Conservation (phyloP, 2,888 invertebrate genomes). For the Aleiodes alternator region DNA sequence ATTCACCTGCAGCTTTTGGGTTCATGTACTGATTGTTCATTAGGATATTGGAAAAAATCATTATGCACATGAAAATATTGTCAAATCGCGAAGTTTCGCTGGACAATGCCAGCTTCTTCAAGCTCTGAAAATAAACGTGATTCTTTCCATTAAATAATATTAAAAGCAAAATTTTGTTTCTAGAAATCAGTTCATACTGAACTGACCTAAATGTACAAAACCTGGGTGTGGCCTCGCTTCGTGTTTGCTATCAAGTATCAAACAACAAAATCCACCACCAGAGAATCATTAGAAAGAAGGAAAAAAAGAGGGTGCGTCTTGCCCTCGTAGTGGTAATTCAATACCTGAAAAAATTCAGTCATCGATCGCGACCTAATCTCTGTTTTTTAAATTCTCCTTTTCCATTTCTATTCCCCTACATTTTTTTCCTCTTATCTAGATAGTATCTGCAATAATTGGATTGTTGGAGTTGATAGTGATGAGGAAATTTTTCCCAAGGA, state of each 20-base stretch:
- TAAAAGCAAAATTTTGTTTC: no score
- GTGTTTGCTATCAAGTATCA: slow-evolving; percentile 15
- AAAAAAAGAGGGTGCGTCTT: slow-evolving; percentile 12
- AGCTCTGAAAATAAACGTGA: no score
- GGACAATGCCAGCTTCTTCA: no score
- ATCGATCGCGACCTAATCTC: background rate
- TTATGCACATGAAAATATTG: no score
- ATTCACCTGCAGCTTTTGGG: no score
- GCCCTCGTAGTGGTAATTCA: background rate
- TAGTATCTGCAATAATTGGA: slow-evolving; percentile 10
- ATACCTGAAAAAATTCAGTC: slow-evolving; percentile 3
- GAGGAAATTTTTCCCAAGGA: slow-evolving; percentile 2
- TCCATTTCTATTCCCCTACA: slow-evolving; percentile 3
- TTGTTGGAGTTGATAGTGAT: slow-evolving; percentile 1
- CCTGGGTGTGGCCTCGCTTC: background rate
- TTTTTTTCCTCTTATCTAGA: background rate
- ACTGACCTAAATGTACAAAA: slow-evolving; percentile 1
- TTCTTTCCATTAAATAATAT: no score
- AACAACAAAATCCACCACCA: slow-evolving; percentile 7
- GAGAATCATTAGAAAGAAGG: background rate
- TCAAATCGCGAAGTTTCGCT: no score
- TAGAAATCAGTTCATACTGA: no score
- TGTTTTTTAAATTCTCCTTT: background rate
- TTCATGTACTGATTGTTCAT: no score
- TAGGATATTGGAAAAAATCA: no score